A percentile compares a stretch with the other conserved stretches of the same genome.
phyloP scores from a whole-genome alignment of 2,113 vertebrate species.

The Phodopus roborovskii region DNA sequence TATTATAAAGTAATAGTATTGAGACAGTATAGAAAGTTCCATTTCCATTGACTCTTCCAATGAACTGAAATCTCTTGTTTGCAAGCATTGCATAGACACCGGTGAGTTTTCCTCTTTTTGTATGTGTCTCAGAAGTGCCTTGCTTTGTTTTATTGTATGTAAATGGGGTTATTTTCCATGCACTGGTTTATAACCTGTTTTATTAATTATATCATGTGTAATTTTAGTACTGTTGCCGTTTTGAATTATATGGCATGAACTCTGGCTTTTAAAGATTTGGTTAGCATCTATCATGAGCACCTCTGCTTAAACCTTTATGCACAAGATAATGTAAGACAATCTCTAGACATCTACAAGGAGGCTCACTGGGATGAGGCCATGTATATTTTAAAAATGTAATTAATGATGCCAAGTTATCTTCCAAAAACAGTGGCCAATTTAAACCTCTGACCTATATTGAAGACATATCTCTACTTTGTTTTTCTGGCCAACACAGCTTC shows the following conservation, averaged over 20 bases:
- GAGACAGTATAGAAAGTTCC: background rate
- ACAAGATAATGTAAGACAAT: background rate
- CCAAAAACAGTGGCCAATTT: slow-evolving; percentile 43
- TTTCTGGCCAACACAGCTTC: background rate
- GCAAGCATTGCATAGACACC: background rate
- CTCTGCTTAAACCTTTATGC: background rate
- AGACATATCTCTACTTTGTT: slow-evolving; percentile 12
- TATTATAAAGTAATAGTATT: background rate
- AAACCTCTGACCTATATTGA: slow-evolving; percentile 1
- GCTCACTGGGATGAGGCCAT: background rate
- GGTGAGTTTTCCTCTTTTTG: background rate
- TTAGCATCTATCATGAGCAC: background rate
- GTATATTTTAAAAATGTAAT: slow-evolving; percentile 60
- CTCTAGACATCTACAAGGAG: background rate
- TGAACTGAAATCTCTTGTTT: background rate
- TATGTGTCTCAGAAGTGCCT: background rate
- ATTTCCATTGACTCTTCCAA: background rate
- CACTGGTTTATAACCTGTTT: background rate
- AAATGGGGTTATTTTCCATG: background rate
- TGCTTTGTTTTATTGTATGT: background rate
- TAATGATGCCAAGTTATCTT: slow-evolving; percentile 49
- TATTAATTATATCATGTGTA: background rate
- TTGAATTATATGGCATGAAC: background rate
- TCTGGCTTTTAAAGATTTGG: background rate
- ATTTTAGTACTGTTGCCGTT: background rate